Evolutionary conservation across 2,888 invertebrate genomes (phyloP), one percentile per base, ranked within the genome.

Genomic region (Eurytoma californica): DNA sequence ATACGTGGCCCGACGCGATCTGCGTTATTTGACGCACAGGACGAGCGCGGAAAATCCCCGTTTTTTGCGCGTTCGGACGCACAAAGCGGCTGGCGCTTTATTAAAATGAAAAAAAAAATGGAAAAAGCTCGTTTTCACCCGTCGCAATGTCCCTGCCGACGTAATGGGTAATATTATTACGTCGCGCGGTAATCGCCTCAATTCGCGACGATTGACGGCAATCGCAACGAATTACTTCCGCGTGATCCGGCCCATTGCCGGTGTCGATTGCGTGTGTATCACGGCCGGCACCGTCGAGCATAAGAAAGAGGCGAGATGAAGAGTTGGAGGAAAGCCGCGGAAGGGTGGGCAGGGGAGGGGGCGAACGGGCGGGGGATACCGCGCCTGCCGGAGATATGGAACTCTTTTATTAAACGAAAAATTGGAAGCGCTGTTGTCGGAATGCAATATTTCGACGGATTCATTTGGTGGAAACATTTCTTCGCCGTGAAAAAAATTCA

Each of bases 381-480:
- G 73, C 60, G 55, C 60, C 70, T 47, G 55, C 13, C 66, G 30
- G 61, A 72, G 76, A 72, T 63, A 69, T 70, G 77, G 82, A 84
- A 84, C 86, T 85, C 87, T 88, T 90, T 89, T 89, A 89, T 89
- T 89, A 89, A 89, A 89, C 86, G 87, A 89, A 88, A 89, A 89
- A 83, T 87, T 87, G 88, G 86, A 89, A 85, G 83, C 85, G 86
- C 86, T 88, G 86, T 88, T 88, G 88, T 88, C 87, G 89, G 90
- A 90, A 90, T 90, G 90, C 89, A 90, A 90, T 90, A 90, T 89
- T 90, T 89, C 89, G 89, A 89, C 89, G 89, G 87, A 90, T 90
- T 90, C 89, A 90, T 90, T 90, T 89, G 88, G 88, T 87, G 88
- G 89, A 89, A 89, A 89, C 89, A 89, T 90, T 89, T 90, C 87